phyloP scores from a whole-genome alignment of 2,797 vertebrate genomes.

The Premnoplex brunnescens region DNA sequence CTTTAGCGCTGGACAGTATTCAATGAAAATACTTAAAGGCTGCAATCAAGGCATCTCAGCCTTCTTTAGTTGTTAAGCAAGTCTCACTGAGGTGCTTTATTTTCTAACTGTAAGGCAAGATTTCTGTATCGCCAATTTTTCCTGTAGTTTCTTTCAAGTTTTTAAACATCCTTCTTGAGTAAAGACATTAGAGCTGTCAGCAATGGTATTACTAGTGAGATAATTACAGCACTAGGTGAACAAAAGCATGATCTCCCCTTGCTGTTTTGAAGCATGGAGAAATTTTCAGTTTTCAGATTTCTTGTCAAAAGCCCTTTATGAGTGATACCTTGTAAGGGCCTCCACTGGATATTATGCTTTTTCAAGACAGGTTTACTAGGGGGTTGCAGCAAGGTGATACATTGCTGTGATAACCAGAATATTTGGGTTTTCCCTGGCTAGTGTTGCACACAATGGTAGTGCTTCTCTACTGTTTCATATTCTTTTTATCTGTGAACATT shows the following conservation, averaged over 20 bases:
- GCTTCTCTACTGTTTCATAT: neutral
- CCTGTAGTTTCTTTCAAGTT: conserved; percentile 35
- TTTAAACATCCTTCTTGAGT: neutral
- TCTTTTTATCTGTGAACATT: neutral
- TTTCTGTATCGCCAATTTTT: conserved; percentile 30
- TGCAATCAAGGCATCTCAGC: conserved; percentile 22
- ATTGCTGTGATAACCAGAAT: neutral
- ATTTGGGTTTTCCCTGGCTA: neutral
- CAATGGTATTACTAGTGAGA: neutral
- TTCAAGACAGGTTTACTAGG: neutral
- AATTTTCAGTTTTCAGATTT: neutral
- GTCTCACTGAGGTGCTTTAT: neutral
- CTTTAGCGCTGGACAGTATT: conserved; percentile 21
- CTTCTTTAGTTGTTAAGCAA: neutral
- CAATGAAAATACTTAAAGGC: conserved; percentile 6
- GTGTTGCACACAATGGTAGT: neutral
- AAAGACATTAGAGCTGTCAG: neutral
- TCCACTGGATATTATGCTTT: neutral
- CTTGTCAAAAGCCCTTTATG: neutral
- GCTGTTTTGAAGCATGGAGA: neutral
- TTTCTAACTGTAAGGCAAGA: neutral
- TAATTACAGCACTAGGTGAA: neutral
- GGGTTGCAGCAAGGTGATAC: neutral
- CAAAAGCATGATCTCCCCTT: neutral
- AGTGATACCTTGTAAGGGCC: neutral